Evolutionary conservation across 1,140 invertebrate species (phyloP), one percentile per base, ranked within the genome.

Genomic region (Catajapyx aquilonaris): DNA sequence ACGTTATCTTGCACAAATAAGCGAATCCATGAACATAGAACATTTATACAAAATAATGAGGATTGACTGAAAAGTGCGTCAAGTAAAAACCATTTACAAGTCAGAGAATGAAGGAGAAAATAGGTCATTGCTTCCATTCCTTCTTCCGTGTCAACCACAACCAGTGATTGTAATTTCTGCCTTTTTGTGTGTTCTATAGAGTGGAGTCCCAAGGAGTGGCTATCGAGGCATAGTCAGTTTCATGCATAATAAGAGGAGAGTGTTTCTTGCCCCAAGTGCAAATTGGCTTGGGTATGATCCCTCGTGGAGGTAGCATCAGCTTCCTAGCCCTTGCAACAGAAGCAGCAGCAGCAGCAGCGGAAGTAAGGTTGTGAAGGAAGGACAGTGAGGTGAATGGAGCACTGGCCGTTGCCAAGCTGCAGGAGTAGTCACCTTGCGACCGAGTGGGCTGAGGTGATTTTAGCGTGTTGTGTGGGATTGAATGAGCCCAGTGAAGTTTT

Each of bases 161-260:
- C n/a, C n/a, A n/a, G n/a, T n/a, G n/a, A n/a, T n/a, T n/a, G n/a
- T n/a, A 22, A 2, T 22, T 20, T 39, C 35, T 32, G 15, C 35
- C n/a, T 40, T 28, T 48, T 37, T 31, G 40, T 66, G n/a, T n/a
- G n/a, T 60, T 34, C 48, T 46, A 16, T 48, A 95, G 85, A 90
- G 87, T 52, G 91, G 91, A 15, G 87, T 97, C 18, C 90, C 90
- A 10, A 65, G 93, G 42, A 93, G 86, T 20, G 88, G 83, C 1
- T 97, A 96, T 52, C 64, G 74, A 43, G 93, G 93, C 19, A 76
- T 96, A 23, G 83, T 96, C 2, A 76, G 79, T 16, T 90, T 93
- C 53, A 78, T 74, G 49, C 80, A 79, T 42, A 76, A 76, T 34
- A 73, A 74, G 4, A 62, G 76, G 20, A 67, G 86, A 44, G 76